These are phyloP conservation scores for Poeciliopsis turneri DNA, from an alignment of 2,797 vertebrate species.

Conservation along the genomic window DNA sequence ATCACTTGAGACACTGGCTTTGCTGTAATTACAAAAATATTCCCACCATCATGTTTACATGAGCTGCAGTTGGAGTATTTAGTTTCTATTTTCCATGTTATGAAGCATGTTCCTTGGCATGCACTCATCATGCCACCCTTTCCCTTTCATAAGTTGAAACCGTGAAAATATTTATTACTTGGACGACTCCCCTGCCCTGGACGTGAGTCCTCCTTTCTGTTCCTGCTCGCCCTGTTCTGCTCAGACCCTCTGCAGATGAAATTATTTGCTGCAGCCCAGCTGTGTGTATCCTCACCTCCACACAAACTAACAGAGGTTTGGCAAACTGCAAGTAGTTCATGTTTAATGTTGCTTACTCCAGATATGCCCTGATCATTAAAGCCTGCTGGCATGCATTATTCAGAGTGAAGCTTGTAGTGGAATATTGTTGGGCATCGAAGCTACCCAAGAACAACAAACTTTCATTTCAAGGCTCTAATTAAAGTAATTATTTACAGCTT, in stretches of 20 bases:
- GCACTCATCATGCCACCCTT: background rate
- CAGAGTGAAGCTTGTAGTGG: background rate
- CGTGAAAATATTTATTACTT: background rate
- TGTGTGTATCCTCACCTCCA: background rate
- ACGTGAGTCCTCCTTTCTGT: background rate
- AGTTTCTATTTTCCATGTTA: background rate
- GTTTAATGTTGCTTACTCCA: background rate
- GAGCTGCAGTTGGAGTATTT: too few species aligned
- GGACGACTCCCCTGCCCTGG: background rate
- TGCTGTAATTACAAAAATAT: background rate
- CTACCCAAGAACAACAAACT: conserved; percentile 4
- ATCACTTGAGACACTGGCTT: background rate
- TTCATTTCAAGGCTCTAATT: background rate
- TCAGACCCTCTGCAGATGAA: background rate
- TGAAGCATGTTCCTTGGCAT: background rate
- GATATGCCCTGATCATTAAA: background rate
- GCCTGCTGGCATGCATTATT: background rate
- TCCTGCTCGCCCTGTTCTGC: background rate
- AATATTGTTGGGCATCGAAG: background rate
- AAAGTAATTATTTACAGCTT: background rate
- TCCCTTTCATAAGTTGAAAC: background rate
- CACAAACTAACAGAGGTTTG: background rate
- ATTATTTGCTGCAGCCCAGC: background rate
- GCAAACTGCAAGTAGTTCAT: background rate
- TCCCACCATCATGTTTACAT: background rate